A percentile compares a stretch with the other conserved stretches of the same genome.
phyloP scores from a whole-genome alignment of 2,888 invertebrate genomes.

The Spodoptera littoralis region DNA sequence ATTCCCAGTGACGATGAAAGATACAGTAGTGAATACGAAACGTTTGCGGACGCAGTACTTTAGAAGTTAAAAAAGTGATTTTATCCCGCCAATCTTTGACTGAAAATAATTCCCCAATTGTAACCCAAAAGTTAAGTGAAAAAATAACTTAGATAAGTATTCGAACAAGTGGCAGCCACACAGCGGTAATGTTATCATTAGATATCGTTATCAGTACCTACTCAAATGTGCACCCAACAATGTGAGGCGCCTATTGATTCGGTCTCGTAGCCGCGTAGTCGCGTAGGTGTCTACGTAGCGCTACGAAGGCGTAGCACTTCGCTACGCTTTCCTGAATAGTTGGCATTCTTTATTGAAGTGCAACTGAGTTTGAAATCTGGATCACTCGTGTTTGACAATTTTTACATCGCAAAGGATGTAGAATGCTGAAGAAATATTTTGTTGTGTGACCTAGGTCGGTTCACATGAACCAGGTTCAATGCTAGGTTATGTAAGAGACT shows the following conservation, averaged over 20 bases:
- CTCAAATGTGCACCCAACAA: conserved; percentile 10
- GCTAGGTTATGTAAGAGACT: no score
- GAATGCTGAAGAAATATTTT: no score
- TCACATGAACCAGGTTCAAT: no score
- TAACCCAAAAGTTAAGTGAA: not conserved
- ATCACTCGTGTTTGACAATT: no score
- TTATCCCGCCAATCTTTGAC: no score
- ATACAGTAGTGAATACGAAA: no score
- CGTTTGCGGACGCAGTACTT: no score
- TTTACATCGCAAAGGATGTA: no score
- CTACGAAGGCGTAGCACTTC: conserved; percentile 20
- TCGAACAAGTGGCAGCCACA: not conserved
- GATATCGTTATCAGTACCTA: conserved; percentile 14
- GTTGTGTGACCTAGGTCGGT: no score
- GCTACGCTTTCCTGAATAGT: conserved; percentile 3
- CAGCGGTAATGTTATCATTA: conserved; percentile 24
- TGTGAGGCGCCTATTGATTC: conserved; percentile 50
- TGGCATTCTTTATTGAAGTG: not conserved
- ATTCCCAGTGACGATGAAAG: no score
- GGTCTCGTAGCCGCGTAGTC: conserved; percentile 24
- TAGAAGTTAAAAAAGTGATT: no score
- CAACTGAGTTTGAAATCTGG: no score
- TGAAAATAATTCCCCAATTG: not conserved
- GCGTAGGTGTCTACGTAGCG: conserved; percentile 38
- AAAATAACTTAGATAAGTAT: not conserved